Evolutionary conservation across 2,113 vertebrate genomes (phyloP), one percentile per base, ranked within the genome.

Genomic region (Erythrocebus patas): DNA sequence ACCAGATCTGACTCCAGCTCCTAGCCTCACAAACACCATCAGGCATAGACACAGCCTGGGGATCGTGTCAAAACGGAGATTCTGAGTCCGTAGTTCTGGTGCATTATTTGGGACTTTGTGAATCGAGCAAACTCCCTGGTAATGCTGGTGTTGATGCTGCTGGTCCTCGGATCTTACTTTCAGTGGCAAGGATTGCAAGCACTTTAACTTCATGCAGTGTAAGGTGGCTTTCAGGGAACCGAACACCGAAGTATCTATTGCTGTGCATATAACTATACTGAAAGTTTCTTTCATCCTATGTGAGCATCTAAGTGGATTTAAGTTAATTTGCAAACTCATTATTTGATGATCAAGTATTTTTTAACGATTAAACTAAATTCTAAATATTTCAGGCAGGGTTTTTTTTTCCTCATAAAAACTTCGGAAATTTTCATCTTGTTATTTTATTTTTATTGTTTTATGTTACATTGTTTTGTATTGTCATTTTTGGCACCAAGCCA

Each of bases 371-470:
- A 89, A 73, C 43, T 83, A 30, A 83, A 11, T 91, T 91, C n/a
- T 96, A 25, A 91, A 66, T 78, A 79, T 30, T 32, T 0, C 13
- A 89, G 79, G 9, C 16, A 68, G 61, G 11, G 12, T 13, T 48
- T 27, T 59, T 80, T 96, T 80, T 96, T 90, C 23, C 23, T 64
- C 48, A 95, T 76, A 40, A 52, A 48, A 61, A 86, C 20, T 81
- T 64, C 27, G 45, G 25, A 23, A 89, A 72, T 66, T 85, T 92
- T 98, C 9, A 73, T 82, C 73, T 48, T 70, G 50, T 59, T 86
- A 38, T 72, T 85, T 83, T 70, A 83, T 89, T 95, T 93, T 38
- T 90, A 57, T 76, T 96, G 17, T 30, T 75, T 88, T n/a, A 38
- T 81, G 30, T 70, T 61, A 43, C 4, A 30, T 72, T 94, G 82